Evolutionary conservation across 2,888 invertebrate genomes (phyloP).

Genomic region (Coelopa pilipes): DNA sequence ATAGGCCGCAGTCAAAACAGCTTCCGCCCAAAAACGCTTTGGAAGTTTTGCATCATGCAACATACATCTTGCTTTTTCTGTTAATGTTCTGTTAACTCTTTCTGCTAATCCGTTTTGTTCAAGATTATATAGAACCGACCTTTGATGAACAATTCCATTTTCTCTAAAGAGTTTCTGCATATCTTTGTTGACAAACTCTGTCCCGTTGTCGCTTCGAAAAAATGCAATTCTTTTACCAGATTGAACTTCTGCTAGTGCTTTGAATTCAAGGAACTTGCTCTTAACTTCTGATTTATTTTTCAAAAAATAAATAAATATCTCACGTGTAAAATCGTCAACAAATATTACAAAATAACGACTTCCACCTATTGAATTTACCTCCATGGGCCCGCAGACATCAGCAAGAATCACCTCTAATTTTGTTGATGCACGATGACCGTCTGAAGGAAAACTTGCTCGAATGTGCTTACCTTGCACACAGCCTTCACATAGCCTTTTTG

Average conservation of each 20-base stretch:
- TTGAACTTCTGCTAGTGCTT: constrained; percentile 41
- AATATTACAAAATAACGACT: constrained; percentile 58
- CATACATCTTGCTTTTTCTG: too few species aligned
- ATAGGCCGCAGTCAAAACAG: too few species aligned
- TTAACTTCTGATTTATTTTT: too few species aligned
- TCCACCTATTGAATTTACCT: constrained; percentile 53
- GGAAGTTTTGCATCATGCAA: too few species aligned
- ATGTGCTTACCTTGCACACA: constrained; percentile 49
- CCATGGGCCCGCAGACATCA: constrained; percentile 61
- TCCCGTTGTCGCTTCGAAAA: constrained; percentile 35
- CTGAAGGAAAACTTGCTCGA: constrained; percentile 43
- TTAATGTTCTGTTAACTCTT: too few species aligned
- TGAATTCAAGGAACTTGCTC: too few species aligned
- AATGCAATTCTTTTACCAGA: constrained; percentile 25
- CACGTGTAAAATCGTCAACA: constrained; percentile 53
- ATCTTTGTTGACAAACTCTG: constrained; percentile 37
- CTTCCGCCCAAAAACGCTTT: too few species aligned
- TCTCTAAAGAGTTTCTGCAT: too few species aligned
- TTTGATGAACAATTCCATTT: too few species aligned
- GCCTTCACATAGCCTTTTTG: constrained; percentile 33
- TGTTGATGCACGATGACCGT: constrained; percentile 41
- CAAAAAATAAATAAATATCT: constrained; percentile 39
- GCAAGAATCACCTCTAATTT: constrained; percentile 55
- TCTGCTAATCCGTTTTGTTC: too few species aligned
- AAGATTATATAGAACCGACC: too few species aligned